Percentiles rank a stretch among this genome's conserved stretches.
Evolutionary conservation across 2,888 invertebrate species (phyloP).

Genomic region (Oscheius sp.): DNA sequence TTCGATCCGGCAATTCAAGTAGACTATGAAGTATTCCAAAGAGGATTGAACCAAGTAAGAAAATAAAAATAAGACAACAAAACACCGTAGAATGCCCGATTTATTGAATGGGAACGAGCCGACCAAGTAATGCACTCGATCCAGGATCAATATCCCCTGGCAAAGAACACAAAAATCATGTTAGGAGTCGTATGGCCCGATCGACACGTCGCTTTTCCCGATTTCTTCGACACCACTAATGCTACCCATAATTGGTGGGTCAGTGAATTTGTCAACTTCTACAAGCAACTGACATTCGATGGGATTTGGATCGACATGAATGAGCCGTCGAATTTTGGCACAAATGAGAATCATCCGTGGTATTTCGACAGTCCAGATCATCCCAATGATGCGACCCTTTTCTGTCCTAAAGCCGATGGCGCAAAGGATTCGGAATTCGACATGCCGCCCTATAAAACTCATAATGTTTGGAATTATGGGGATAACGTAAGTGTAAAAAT

Average conservation of each 20-base stretch:
- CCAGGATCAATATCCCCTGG: conserved; percentile 63
- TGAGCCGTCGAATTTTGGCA: conserved; percentile 78
- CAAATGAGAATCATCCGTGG: conserved; percentile 60
- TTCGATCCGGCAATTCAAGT: conserved; percentile 69
- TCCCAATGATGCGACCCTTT: conserved; percentile 58
- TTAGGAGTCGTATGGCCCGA: conserved; percentile 69
- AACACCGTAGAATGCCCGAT: conserved; percentile 54
- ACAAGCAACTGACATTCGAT: conserved; percentile 78
- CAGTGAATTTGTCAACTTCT: conserved; percentile 62
- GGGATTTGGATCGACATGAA: conserved; percentile 92
- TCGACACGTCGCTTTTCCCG: conserved; percentile 69
- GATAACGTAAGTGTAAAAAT: not conserved
- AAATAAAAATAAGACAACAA: not conserved
- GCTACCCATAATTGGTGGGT: conserved; percentile 69
- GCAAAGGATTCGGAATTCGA: conserved; percentile 61
- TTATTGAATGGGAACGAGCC: conserved; percentile 65
- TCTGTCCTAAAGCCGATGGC: conserved; percentile 57
- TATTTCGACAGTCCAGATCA: conserved; percentile 59
- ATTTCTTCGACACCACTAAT: conserved; percentile 65
- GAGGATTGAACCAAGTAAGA: conserved; percentile 51
- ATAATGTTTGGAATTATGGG: conserved; percentile 58
- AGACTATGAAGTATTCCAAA: conserved; percentile 60
- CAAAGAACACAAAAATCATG: conserved; percentile 65
- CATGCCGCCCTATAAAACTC: conserved; percentile 68
- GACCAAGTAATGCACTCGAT: conserved; percentile 60